Base-by-base conservation (phyloP, 2,888 invertebrate species). In the Halocaridina rubra region DNA sequence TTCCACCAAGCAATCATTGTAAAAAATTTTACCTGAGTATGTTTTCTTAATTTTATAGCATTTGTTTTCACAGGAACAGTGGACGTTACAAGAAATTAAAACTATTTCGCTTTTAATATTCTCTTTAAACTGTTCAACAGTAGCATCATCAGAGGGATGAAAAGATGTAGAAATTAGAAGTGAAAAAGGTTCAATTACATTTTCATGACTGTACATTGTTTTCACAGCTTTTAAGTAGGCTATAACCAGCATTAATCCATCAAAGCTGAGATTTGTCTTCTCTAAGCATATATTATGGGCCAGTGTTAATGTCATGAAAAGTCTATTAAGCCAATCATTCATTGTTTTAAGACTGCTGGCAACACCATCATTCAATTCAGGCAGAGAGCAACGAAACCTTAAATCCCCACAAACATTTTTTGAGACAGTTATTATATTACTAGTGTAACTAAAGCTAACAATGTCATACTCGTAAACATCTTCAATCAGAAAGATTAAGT, bases 351-450 rank as follows among this genome's bases (percentile, higher is more conserved):
- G 16, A 19, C 19, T 29, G 5, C 3, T 3, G 1, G 33, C 24
- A 19, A 19, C 33, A 19, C 3, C 22, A 61, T 81, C 74, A 59
- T 7, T 39, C 8, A 81, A 61, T 13, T 32, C 19, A 53, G 74
- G 33, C 74, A 74, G 29, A 10, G 53, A 46, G 32, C 74, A 81
- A 16, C 39, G 19, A n/a, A 81, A 72, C 74, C 74, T 16, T n/a
- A 74, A 59, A 30, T 81, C 80, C 61, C 74, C 74, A 74, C 46
- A 75, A 39, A 81, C 10, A n/a, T 81, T 64, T 46, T 74, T 81
- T 46, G 74, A 61, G 29, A 74, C 10, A 59, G 74, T 64, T 4
- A 39, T 7, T 22, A 64, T n/a, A 19, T 64, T 64, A 29, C 61
- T 74, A 2, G 64, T 19, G 27, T 74, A 81, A 22, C 39, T 64